A percentile compares a stretch with the other conserved stretches of the same genome.
phyloP scores from a whole-genome alignment of 2,113 vertebrate genomes.

The Cyprinodon variegatus region DNA sequence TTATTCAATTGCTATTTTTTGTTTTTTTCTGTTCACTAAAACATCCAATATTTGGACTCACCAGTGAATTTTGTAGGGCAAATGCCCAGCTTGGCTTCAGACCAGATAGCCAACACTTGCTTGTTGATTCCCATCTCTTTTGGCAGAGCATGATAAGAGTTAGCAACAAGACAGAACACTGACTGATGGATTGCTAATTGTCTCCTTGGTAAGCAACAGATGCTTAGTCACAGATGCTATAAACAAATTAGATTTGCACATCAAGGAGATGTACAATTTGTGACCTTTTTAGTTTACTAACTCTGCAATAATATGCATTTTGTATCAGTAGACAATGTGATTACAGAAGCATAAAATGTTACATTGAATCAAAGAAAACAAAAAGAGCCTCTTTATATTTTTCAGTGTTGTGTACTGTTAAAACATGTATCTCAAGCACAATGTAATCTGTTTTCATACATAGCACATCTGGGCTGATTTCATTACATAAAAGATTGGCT shows the following conservation, averaged over 20 bases:
- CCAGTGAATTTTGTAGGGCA: constrained; percentile 19
- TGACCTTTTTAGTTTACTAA: constrained; percentile 35
- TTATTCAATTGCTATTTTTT: not conserved
- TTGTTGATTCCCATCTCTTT: constrained; percentile 55
- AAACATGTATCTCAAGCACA: too few species aligned
- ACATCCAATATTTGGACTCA: constrained; percentile 23
- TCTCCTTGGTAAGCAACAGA: constrained; percentile 71
- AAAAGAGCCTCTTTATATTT: not conserved
- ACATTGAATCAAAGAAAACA: not conserved
- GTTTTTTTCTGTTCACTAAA: constrained; percentile 1
- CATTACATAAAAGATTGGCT: not conserved
- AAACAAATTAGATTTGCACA: constrained; percentile 63
- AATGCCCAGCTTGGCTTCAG: constrained; percentile 47
- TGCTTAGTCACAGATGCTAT: constrained; percentile 72
- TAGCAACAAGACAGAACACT: constrained; percentile 44
- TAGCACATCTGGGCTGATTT: not conserved
- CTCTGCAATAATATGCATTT: constrained; percentile 21
- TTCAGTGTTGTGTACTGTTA: not conserved
- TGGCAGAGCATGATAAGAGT: constrained; percentile 61
- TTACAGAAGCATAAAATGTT: not conserved
- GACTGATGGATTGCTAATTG: constrained; percentile 75
- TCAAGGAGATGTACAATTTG: constrained; percentile 37
- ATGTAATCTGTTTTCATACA: not conserved
- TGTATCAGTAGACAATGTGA: not conserved
- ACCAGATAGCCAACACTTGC: constrained; percentile 52